A percentile compares a stretch with the other conserved stretches of the same genome.
phyloP scores from a whole-genome alignment of 2,797 vertebrate species.

The Tapera naevia region DNA sequence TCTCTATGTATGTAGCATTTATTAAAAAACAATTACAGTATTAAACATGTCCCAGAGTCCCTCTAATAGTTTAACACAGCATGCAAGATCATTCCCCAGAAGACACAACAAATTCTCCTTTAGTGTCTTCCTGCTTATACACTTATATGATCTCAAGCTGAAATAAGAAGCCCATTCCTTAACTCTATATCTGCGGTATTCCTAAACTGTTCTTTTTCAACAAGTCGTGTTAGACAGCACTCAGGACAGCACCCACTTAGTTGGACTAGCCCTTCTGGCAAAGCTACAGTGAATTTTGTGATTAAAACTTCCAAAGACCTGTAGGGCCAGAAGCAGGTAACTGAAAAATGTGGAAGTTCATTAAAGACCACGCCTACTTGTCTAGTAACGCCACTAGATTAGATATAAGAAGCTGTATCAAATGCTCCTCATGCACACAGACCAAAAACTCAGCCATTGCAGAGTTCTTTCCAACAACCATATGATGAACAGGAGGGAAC shows the following conservation, averaged over 20 bases:
- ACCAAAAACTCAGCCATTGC: neutral
- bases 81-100: neutral
- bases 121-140: neutral
- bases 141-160: neutral
- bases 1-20: neutral
- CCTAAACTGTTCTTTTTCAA: neutral
- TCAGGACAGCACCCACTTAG: neutral
- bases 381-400: neutral
- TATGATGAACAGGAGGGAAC: neutral
- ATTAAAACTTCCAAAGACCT: neutral
- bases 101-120: neutral
- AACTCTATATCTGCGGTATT: neutral
- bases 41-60: neutral
- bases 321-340: neutral
- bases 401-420: neutral
- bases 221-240: neutral
- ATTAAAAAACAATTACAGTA: neutral
- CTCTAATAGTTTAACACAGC: neutral
- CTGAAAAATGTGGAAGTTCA: neutral
- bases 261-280: neutral
- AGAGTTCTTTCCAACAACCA: neutral
- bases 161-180: neutral
- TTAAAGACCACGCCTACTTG: neutral
- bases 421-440: neutral
- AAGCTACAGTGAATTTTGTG: neutral